phyloP scores from a whole-genome alignment of 2,797 vertebrate species.

The Microchirus variegatus region DNA sequence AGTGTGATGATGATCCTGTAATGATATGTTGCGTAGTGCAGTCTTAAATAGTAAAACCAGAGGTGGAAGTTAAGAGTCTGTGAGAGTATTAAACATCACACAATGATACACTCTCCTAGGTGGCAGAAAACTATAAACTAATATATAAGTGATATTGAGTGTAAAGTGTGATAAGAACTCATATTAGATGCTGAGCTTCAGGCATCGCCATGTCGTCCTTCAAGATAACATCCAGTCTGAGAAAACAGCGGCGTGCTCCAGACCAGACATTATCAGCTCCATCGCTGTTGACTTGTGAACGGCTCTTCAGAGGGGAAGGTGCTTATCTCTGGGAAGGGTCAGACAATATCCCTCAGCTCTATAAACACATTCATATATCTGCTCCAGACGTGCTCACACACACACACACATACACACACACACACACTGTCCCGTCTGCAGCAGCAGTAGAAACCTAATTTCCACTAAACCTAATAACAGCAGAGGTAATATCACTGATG shows the following conservation, averaged over 20 bases:
- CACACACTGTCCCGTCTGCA: slow-evolving; percentile 38
- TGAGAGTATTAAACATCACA: too few relatives aligned
- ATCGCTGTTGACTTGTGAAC: slow-evolving; percentile 53
- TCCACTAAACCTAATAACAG: slow-evolving; percentile 77
- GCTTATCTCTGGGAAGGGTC: slow-evolving; percentile 53
- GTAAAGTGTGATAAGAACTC: not conserved
- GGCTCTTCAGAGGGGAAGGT: slow-evolving; percentile 39
- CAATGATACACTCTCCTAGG: too few relatives aligned
- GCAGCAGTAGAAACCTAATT: slow-evolving; percentile 68
- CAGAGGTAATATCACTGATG: slow-evolving; percentile 75
- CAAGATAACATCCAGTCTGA: slow-evolving; percentile 1
- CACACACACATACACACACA: slow-evolving; percentile 20
- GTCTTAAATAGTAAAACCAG: too few relatives aligned
- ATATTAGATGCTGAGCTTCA: slow-evolving; percentile 12
- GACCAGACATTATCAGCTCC: slow-evolving; percentile 36
- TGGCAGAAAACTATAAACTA: too few relatives aligned
- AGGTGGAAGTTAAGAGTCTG: not conserved
- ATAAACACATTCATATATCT: slow-evolving; percentile 11
- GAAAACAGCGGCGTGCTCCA: slow-evolving; percentile 1
- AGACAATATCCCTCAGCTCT: slow-evolving; percentile 52
- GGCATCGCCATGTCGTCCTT: slow-evolving; percentile 1
- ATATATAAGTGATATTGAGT: not conserved
- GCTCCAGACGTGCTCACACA: slow-evolving; percentile 21
- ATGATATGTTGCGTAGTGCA: too few relatives aligned
- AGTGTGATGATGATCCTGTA: too few relatives aligned